Conservation (phyloP, 2,113 vertebrate genomes). For the Protobothrops mucrosquamatus region DNA sequence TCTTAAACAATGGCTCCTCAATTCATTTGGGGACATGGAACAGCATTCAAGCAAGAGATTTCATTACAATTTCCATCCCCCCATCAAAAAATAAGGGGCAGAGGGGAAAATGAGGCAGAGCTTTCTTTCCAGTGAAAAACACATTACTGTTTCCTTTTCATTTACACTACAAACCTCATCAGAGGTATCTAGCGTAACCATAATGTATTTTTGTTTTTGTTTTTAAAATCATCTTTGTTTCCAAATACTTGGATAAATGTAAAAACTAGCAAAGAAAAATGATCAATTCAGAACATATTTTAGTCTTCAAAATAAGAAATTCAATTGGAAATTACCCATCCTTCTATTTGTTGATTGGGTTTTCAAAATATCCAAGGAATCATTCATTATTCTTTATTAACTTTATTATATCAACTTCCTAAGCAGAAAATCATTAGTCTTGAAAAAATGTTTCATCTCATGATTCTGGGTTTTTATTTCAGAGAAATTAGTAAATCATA, state of each 20-base stretch:
- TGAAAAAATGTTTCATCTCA: neutral
- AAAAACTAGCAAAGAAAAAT: neutral
- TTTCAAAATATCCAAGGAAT: neutral
- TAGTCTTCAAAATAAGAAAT: neutral
- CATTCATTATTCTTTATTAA: neutral
- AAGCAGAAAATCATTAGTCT: neutral
- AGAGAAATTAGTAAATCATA: neutral
- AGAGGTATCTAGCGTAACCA: neutral
- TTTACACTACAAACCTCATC: neutral
- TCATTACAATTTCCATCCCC: conserved; percentile 37
- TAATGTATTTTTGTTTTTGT: neutral
- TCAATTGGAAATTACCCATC: neutral
- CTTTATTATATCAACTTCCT: neutral
- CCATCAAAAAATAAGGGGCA: neutral
- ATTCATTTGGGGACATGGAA: conserved; percentile 35
- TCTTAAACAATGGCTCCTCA: conserved; percentile 39
- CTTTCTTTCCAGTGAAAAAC: conserved; percentile 23
- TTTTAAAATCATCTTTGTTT: neutral
- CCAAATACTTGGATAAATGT: neutral
- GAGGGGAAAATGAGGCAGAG: neutral
- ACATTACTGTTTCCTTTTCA: conserved; percentile 16
- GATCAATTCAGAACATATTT: neutral
- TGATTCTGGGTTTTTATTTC: neutral
- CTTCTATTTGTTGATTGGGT: neutral
- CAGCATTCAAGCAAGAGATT: conserved; percentile 35